phyloP scores from a whole-genome alignment of 2,888 invertebrate species.

The Sinohyriopsis cumingii region DNA sequence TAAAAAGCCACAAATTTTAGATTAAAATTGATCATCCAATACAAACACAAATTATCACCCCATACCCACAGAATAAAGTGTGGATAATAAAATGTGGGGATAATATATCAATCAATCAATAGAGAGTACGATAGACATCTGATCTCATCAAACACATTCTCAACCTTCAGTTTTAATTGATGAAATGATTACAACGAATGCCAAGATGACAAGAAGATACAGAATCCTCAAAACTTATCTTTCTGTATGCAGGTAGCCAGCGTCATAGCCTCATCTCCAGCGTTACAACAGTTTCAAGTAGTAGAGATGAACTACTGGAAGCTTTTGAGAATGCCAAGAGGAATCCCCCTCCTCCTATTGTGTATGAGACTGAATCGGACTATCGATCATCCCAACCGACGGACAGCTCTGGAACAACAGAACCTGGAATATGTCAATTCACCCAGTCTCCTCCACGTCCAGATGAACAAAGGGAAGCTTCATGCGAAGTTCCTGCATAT shows the following conservation, averaged over 20 bases:
- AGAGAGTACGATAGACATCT: too few relatives aligned
- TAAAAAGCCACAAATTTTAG: too few relatives aligned
- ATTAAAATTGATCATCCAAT: too few relatives aligned
- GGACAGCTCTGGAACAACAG: constrained; percentile 63
- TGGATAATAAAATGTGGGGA: too few relatives aligned
- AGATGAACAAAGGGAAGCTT: constrained; percentile 65
- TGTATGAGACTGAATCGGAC: constrained; percentile 58
- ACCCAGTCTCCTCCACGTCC: constrained; percentile 67
- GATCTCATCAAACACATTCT: too few relatives aligned
- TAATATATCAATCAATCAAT: too few relatives aligned
- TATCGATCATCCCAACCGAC: constrained; percentile 57
- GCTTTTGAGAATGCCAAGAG: constrained; percentile 64
- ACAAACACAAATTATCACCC: too few relatives aligned
- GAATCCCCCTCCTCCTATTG: constrained; percentile 58
- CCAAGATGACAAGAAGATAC: too few relatives aligned
- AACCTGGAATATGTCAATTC: constrained; percentile 66
- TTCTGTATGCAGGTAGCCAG: constrained; percentile 51
- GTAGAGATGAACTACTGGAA: constrained; percentile 63
- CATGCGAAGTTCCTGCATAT: constrained; percentile 64
- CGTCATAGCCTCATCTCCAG: constrained; percentile 66
- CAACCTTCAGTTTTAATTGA: too few relatives aligned
- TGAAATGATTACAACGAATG: too few relatives aligned
- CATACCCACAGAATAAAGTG: too few relatives aligned
- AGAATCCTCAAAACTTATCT: neutral
- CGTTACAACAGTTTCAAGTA: constrained; percentile 66